Conservation (phyloP, 2,113 vertebrate genomes). For the Calidris pugnax region DNA sequence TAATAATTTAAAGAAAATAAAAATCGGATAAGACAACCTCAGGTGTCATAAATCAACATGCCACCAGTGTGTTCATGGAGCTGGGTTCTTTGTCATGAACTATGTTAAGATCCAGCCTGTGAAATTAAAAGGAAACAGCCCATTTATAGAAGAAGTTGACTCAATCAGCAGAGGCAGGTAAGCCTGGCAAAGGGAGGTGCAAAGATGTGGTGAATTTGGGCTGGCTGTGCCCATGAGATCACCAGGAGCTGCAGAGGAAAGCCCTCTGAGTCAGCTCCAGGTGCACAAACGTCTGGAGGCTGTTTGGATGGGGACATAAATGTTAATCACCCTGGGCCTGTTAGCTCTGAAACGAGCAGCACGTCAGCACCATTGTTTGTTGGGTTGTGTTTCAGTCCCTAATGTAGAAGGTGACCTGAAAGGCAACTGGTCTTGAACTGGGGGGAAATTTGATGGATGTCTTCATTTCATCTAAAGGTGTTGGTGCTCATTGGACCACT, state of each 20-base stretch:
- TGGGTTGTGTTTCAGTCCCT: background rate
- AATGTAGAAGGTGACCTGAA: background rate
- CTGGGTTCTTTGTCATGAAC: background rate
- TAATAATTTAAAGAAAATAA: background rate
- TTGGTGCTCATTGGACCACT: background rate
- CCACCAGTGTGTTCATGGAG: fast-evolving
- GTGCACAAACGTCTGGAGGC: background rate
- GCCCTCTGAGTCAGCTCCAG: constrained; percentile 8
- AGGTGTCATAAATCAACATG: background rate
- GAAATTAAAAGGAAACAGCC: background rate
- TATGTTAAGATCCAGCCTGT: background rate
- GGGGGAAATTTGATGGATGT: background rate
- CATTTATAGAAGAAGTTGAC: background rate
- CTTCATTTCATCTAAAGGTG: background rate
- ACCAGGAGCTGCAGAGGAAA: background rate
- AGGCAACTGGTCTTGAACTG: background rate
- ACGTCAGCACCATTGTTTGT: fast-evolving
- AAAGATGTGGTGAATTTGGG: background rate
- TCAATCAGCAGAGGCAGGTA: background rate
- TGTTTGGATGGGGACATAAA: background rate
- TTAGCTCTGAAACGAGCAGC: background rate
- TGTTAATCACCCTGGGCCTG: background rate
- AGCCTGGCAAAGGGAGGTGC: constrained; percentile 20
- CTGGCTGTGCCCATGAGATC: background rate
- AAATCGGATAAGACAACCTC: background rate